A percentile compares a stretch with the other conserved stretches of the same genome.
These are phyloP conservation scores for Sarcophilus harrisii DNA, from an alignment of 2,797 vertebrate genomes.

Conservation along the genomic window DNA sequence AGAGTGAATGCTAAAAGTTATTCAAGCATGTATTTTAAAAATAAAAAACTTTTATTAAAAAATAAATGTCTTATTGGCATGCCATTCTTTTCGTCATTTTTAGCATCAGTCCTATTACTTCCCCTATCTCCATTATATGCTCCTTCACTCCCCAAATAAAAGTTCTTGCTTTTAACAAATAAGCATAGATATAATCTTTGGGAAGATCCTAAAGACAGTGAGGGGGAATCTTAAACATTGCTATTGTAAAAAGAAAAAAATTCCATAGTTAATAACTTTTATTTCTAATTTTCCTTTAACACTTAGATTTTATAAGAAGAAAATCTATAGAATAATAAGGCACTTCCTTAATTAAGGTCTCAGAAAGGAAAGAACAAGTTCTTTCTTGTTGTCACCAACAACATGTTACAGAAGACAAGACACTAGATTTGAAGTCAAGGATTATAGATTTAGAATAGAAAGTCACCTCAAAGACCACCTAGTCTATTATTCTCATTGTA, in stretches of 20 bases:
- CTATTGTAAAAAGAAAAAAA: not conserved
- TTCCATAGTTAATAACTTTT: not conserved
- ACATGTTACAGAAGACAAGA: not conserved
- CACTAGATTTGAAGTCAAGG: not conserved
- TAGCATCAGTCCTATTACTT: too few relatives aligned
- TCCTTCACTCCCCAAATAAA: too few relatives aligned
- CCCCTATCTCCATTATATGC: too few relatives aligned
- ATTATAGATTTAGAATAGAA: not conserved
- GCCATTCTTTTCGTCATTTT: too few relatives aligned
- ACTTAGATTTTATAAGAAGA: too few relatives aligned
- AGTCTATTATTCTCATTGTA: not conserved
- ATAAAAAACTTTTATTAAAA: too few relatives aligned
- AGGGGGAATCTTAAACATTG: not conserved
- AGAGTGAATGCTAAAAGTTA: too few relatives aligned
- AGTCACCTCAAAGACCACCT: not conserved
- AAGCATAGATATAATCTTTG: not conserved
- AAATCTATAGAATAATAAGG: not conserved
- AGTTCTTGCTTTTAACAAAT: too few relatives aligned
- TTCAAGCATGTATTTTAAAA: too few relatives aligned
- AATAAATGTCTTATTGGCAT: too few relatives aligned
- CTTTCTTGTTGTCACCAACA: not conserved
- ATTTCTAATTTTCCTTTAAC: not conserved
- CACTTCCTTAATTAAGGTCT: not conserved
- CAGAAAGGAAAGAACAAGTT: not conserved
- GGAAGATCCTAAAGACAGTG: not conserved